phyloP scores from a whole-genome alignment of 2,113 vertebrate genomes.

The Myxocyprinus asiaticus region DNA sequence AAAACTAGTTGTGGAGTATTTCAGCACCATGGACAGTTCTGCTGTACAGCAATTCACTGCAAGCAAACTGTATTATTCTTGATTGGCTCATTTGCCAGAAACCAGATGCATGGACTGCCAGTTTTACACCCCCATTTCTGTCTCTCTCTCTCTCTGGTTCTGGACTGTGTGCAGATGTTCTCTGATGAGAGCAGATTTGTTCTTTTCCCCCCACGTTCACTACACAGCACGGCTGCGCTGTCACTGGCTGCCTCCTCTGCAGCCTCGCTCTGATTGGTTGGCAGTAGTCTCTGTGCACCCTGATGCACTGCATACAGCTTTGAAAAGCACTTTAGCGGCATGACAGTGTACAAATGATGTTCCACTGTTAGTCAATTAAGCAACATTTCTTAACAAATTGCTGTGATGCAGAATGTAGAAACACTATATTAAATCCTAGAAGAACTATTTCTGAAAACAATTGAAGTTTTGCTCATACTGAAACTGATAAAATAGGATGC shows the following conservation, averaged over 20 bases:
- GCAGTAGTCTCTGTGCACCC: slow-evolving; percentile 12
- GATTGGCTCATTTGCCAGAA: no score
- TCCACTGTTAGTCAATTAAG: neutral
- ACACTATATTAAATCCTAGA: neutral
- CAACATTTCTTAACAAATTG: neutral
- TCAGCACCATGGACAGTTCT: slow-evolving; percentile 37
- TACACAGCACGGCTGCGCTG: slow-evolving; percentile 26
- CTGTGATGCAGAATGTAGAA: neutral
- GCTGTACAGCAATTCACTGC: no score
- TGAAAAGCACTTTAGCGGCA: slow-evolving; percentile 5
- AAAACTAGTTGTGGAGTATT: neutral
- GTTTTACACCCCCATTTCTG: neutral
- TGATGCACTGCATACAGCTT: neutral
- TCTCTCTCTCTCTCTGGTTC: neutral
- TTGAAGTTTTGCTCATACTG: neutral
- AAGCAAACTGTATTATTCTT: no score
- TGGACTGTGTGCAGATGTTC: slow-evolving; percentile 33
- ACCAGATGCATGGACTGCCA: no score
- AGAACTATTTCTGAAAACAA: neutral
- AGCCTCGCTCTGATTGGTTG: slow-evolving; percentile 35
- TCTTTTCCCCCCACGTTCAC: slow-evolving; percentile 10
- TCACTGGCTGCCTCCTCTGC: slow-evolving; percentile 36
- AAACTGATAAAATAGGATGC: neutral
- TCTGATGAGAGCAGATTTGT: slow-evolving; percentile 33
- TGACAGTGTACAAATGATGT: neutral